Percentiles rank a stretch among this genome's conserved stretches.
Evolutionary conservation across 2,797 vertebrate species (phyloP).

Genomic region (Microctenopoma stevenorrisi): DNA sequence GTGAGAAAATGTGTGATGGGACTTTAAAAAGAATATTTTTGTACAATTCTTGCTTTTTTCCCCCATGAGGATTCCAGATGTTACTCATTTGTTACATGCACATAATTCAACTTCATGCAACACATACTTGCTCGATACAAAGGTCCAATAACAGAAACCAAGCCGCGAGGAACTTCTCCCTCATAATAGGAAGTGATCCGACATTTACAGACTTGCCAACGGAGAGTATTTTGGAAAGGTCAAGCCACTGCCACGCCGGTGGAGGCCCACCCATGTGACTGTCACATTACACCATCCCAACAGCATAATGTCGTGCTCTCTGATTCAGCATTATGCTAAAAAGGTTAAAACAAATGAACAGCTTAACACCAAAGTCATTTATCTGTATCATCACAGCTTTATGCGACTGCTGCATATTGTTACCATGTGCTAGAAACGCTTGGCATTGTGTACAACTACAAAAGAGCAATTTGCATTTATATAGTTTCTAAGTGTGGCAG

Average conservation of each 20-base stretch:
- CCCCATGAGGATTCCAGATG: too few relatives aligned
- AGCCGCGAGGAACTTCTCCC: conserved; percentile 54
- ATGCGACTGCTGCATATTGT: conserved; percentile 48
- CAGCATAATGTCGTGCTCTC: conserved; percentile 42
- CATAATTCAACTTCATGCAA: background rate
- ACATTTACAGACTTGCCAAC: conserved; percentile 64
- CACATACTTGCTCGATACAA: background rate
- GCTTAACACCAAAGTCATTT: conserved; percentile 60
- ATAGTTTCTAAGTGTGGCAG: conserved; percentile 50
- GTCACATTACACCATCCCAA: conserved; percentile 64
- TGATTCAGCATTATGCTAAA: conserved; percentile 49
- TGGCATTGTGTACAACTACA: conserved; percentile 67
- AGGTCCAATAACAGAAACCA: conserved; percentile 30
- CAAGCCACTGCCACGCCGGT: conserved; percentile 59
- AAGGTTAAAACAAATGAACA: conserved; percentile 74
- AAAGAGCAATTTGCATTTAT: conserved; percentile 79
- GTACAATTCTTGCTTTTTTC: too few relatives aligned
- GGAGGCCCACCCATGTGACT: conserved; percentile 31
- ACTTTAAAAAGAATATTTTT: too few relatives aligned
- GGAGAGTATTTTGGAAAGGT: conserved; percentile 68
- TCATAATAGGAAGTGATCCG: conserved; percentile 65
- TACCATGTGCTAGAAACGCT: conserved; percentile 42
- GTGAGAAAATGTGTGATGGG: too few relatives aligned
- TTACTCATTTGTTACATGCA: background rate
- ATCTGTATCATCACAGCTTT: conserved; percentile 47